Percentiles rank a stretch among this genome's conserved stretches.
Evolutionary conservation across 2,797 vertebrate species (phyloP).

Genomic region (Sebastolobus alascanus): DNA sequence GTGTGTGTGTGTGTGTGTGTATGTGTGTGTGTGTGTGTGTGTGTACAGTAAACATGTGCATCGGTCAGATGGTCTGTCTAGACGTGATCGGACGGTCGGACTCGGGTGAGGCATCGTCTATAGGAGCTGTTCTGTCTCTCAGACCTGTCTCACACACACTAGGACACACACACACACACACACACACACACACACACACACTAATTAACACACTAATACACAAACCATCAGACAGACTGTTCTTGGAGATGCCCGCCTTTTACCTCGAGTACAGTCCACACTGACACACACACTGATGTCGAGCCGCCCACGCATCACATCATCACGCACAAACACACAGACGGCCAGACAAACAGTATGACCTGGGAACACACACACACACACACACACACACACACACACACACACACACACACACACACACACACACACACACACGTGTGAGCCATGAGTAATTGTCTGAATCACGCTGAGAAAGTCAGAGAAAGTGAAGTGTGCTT

Average conservation of each 20-base stretch:
- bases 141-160: constrained; percentile 6
- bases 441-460: constrained; percentile 63
- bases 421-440: too few relatives aligned
- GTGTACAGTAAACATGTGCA: constrained; percentile 31
- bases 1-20: too few relatives aligned
- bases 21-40: too few relatives aligned
- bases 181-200: constrained; percentile 17
- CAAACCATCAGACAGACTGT: constrained; percentile 37
- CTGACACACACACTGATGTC: constrained; percentile 38
- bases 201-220: constrained; percentile 8
- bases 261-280: constrained; percentile 42
- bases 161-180: not conserved
- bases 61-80: constrained; percentile 74
- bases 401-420: constrained; percentile 35
- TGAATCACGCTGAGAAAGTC: constrained; percentile 61
- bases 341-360: constrained; percentile 58
- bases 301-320: constrained; percentile 42
- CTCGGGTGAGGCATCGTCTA: constrained; percentile 3
- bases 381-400: constrained; percentile 38
- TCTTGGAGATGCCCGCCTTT: constrained; percentile 20
- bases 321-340: constrained; percentile 57
- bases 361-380: constrained; percentile 39
- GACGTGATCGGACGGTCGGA: constrained; percentile 42
- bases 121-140: constrained; percentile 7
- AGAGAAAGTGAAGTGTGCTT: constrained; percentile 49